phyloP scores from a whole-genome alignment of 2,888 invertebrate species.

The Platycheirus albimanus region DNA sequence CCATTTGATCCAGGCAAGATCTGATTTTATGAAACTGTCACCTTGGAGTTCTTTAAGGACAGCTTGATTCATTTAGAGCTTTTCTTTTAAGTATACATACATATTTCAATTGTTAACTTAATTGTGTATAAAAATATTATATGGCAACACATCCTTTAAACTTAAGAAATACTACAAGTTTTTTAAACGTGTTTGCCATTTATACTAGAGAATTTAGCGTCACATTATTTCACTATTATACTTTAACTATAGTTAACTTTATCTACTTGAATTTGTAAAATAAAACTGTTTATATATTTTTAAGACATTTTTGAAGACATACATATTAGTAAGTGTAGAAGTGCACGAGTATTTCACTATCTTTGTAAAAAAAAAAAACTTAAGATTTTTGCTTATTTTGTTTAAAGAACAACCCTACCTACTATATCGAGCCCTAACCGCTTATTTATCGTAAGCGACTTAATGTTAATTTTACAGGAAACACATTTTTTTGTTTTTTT shows the following conservation, averaged over 20 bases:
- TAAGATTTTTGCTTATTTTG: neutral
- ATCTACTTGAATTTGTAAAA: conserved; percentile 51
- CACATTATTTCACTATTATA: conserved; percentile 50
- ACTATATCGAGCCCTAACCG: no score
- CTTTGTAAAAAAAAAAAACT: no score
- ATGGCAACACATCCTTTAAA: neutral
- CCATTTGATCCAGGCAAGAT: conserved; percentile 24
- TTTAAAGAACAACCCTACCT: no score
- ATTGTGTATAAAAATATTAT: conserved; percentile 33
- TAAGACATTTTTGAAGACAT: conserved; percentile 44
- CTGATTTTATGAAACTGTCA: conserved; percentile 1
- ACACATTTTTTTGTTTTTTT: no score
- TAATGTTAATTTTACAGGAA: no score
- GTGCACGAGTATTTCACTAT: conserved; percentile 2
- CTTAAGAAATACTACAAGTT: conserved; percentile 1
- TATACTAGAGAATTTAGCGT: conserved; percentile 61
- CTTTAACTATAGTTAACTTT: conserved; percentile 9
- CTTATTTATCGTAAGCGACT: no score
- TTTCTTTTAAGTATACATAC: neutral
- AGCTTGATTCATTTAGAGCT: conserved; percentile 15
- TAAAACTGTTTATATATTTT: conserved; percentile 68
- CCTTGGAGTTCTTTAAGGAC: neutral
- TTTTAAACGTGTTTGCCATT: conserved; percentile 18
- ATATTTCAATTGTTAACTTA: conserved; percentile 49
- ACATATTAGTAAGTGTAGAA: conserved; percentile 22